These are phyloP conservation scores for Lonchura striata DNA, from an alignment of 2,113 vertebrate species.

Conservation along the genomic window DNA sequence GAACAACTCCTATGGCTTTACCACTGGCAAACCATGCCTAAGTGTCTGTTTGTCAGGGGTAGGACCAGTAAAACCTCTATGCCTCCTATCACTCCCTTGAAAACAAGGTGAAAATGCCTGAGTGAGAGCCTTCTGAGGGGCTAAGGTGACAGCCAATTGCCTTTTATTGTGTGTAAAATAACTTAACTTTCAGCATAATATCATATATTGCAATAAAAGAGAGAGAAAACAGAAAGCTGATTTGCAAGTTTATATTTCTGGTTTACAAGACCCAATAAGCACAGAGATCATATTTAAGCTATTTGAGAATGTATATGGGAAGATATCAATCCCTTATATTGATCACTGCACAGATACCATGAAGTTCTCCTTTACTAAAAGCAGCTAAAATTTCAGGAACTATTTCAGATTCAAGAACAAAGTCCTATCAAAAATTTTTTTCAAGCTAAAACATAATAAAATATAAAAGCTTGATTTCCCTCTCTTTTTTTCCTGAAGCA, in stretches of 20 bases:
- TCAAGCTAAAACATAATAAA: background rate
- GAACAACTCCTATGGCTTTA: background rate
- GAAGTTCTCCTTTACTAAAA: background rate
- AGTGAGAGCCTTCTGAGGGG: background rate
- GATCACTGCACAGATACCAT: background rate
- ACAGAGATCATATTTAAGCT: background rate
- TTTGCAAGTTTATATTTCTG: background rate
- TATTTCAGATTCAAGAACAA: background rate
- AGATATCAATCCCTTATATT: background rate
- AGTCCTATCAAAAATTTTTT: background rate
- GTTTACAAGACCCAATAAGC: background rate
- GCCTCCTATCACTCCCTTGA: too few species aligned
- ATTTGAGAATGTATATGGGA: background rate
- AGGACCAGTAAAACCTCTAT: background rate
- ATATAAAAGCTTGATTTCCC: background rate
- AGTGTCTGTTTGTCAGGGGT: too few species aligned
- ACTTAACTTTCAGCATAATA: background rate
- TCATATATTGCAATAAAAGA: background rate
- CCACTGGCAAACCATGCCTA: background rate
- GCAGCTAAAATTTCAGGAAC: background rate
- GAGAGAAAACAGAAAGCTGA: background rate
- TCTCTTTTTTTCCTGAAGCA: background rate
- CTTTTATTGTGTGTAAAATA: background rate
- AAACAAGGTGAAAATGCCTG: background rate
- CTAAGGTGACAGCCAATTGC: background rate